Base-by-base conservation (phyloP, 2,113 vertebrate species). In the Rhegmatorhina hoffmannsi region DNA sequence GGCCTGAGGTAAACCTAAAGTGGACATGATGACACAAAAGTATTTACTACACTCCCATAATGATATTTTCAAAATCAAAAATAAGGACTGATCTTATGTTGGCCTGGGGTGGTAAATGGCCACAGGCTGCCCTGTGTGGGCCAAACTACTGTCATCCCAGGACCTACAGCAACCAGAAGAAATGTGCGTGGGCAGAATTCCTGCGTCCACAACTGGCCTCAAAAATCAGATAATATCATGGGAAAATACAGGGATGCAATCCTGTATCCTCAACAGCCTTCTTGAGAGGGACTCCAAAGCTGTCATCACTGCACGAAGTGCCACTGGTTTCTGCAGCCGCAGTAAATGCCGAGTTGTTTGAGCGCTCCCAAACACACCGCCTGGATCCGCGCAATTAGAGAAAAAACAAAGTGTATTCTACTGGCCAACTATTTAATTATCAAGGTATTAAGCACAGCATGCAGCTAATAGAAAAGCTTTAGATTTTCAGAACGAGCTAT, bases 181-280 rank as follows among this genome's bases (percentile, higher is more conserved):
- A 95, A 92, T 95, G 88, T 58, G 92, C 2, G 58, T 86, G 77
- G 95, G 95, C 90, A 93, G 95, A 94, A 89, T 92, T 87, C 84
- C 83, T 14, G 69, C 77, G 13, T 56, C 85, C 85, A 68, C 73
- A 92, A 63, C 90, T 26, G 55, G 80, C 92, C 80, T 95, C 88
- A 76, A 72, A 75, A 93, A 84, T 68, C 92, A 92, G 93, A 96
- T 93, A 94, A 91, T 58, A 50, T 15, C 93, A 81, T 96, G 95
- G 95, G 95, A 97, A 97, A 96, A 89, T 59, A 43, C n/a, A 60
- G n/a, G 83, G 86, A 72, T 34, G 69, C 56, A 88, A 23, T 77
- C 17, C 79, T 40, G 13, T 36, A 13, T 84, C 64, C 58, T 64
- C 58, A 52, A 1, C 53, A 88, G 64, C 60, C 28, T 82, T 14